phyloP scores from a whole-genome alignment of 2,888 invertebrate genomes.

The Campaea margaritaria region DNA sequence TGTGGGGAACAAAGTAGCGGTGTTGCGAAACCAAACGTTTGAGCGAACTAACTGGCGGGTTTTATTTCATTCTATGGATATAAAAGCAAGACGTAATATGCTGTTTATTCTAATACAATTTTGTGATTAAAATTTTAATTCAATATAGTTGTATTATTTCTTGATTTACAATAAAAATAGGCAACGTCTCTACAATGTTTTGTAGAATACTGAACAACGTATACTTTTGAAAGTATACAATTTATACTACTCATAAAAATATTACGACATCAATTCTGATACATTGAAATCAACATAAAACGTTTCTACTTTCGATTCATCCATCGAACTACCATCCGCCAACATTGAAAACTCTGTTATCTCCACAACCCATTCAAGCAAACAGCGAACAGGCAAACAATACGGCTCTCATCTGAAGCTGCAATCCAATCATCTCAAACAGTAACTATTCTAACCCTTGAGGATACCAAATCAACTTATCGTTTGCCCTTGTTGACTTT shows the following conservation, averaged over 20 bases:
- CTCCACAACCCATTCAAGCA: slow-evolving; percentile 44
- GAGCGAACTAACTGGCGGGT: neutral
- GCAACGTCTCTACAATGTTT: too few relatives aligned
- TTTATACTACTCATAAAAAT: neutral
- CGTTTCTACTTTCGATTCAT: slow-evolving; percentile 7
- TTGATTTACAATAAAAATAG: too few relatives aligned
- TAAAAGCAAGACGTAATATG: neutral
- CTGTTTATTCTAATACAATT: too few relatives aligned
- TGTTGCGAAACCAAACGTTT: slow-evolving; percentile 14
- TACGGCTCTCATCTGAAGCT: slow-evolving; percentile 65
- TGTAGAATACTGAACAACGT: too few relatives aligned
- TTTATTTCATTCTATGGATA: neutral
- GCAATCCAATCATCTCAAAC: slow-evolving; percentile 83
- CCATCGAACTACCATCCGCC: neutral
- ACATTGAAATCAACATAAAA: slow-evolving; percentile 1
- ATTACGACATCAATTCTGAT: slow-evolving; percentile 11
- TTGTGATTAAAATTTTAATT: too few relatives aligned
- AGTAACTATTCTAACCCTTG: slow-evolving; percentile 81
- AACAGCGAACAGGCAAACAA: slow-evolving; percentile 59
- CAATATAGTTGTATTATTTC: too few relatives aligned
- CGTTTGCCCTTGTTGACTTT: slow-evolving; percentile 84
- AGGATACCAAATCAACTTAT: slow-evolving; percentile 82
- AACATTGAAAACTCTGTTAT: slow-evolving; percentile 45
- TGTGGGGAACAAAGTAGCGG: slow-evolving; percentile 34
- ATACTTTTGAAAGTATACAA: too few relatives aligned